These are phyloP conservation scores for Glareola pratincola DNA, from an alignment of 2,113 vertebrate species.

Conservation along the genomic window DNA sequence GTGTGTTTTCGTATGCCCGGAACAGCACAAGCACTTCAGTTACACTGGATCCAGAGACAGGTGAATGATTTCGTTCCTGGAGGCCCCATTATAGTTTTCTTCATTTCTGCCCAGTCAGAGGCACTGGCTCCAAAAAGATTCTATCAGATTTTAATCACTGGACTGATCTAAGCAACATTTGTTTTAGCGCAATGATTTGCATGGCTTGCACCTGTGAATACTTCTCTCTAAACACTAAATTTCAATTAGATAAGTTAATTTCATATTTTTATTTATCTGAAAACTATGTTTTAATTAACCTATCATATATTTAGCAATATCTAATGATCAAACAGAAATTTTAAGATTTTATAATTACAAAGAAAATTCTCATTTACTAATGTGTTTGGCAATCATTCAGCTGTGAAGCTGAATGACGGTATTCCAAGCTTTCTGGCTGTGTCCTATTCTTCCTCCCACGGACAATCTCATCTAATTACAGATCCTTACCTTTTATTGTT, in stretches of 20 bases:
- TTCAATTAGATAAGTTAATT: not conserved
- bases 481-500: slow-evolving; percentile 38
- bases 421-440: not conserved
- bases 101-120: not conserved
- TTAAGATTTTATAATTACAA: slow-evolving; percentile 19
- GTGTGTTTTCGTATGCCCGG: not conserved
- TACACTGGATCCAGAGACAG: not conserved
- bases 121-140: not conserved
- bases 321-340: not conserved
- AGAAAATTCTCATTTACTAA: not conserved
- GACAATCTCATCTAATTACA: slow-evolving; percentile 58
- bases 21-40: not conserved
- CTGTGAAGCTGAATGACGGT: not conserved
- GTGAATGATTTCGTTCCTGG: not conserved
- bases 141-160: not conserved
- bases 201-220: not conserved
- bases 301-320: not conserved
- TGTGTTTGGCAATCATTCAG: slow-evolving; percentile 16
- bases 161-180: not conserved
- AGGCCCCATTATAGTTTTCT: not conserved
- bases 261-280: not conserved
- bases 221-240: not conserved
- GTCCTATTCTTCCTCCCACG: not conserved
- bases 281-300: not conserved
- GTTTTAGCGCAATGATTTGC: not conserved